Conservation (phyloP, 2,888 invertebrate species). For the Drosophila emarginata region DNA sequence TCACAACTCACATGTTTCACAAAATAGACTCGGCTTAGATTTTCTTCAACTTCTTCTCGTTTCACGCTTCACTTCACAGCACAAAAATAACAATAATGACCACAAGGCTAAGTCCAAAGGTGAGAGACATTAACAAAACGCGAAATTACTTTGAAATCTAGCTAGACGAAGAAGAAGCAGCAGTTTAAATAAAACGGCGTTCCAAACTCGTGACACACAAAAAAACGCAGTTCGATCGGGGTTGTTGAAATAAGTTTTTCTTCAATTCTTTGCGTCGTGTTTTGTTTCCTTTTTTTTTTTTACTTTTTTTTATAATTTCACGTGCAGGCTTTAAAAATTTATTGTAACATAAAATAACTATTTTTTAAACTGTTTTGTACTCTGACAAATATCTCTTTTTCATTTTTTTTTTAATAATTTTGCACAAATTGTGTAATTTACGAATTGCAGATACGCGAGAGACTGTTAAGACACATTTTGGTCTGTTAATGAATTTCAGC, state of each 20-base stretch:
- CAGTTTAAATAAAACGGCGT: slow-evolving; percentile 42
- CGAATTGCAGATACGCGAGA: slow-evolving; percentile 65
- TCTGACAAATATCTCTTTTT: slow-evolving; percentile 17
- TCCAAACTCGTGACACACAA: slow-evolving; percentile 66
- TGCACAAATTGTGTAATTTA: slow-evolving; percentile 72
- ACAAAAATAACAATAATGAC: slow-evolving; percentile 34
- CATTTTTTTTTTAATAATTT: slow-evolving; percentile 40
- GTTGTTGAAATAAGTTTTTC: background rate
- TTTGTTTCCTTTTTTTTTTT: background rate
- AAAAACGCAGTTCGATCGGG: slow-evolving; percentile 26
- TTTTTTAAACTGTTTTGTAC: slow-evolving; percentile 18
- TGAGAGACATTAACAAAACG: slow-evolving; percentile 58
- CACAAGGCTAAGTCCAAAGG: slow-evolving; percentile 70
- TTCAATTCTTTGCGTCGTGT: background rate
- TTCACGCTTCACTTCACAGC: slow-evolving; percentile 62
- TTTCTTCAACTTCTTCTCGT: slow-evolving; percentile 15
- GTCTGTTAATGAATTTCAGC: slow-evolving; percentile 45
- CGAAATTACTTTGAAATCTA: slow-evolving; percentile 51
- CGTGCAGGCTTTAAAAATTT: slow-evolving; percentile 17
- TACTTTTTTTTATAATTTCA: slow-evolving; percentile 20
- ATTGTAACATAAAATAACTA: slow-evolving; percentile 9
- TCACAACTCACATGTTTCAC: slow-evolving; percentile 44
- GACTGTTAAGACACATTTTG: slow-evolving; percentile 20
- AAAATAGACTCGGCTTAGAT: slow-evolving; percentile 36
- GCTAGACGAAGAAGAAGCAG: slow-evolving; percentile 29